A percentile compares a stretch with the other conserved stretches of the same genome.
Evolutionary conservation across 2,113 vertebrate species (phyloP).

Genomic region (Stomatorhinus ivindoensis): DNA sequence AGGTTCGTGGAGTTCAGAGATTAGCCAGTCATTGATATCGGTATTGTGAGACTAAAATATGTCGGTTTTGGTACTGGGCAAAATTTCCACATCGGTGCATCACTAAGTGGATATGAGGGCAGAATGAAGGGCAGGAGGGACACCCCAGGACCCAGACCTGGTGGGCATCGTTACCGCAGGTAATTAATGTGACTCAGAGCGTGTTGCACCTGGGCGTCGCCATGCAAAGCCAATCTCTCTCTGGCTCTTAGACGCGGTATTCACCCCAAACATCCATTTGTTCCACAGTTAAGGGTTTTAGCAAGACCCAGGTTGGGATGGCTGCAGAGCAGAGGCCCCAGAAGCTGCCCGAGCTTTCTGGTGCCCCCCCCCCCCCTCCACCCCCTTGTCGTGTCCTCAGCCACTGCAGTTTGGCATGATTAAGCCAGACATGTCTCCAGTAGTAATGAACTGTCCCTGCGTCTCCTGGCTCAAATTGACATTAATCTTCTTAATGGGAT

Average conservation of each 20-base stretch:
- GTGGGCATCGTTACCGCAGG: not conserved
- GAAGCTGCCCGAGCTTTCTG: not conserved
- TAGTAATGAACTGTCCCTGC: not conserved
- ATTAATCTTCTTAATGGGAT: conserved; percentile 24
- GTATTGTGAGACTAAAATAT: not conserved
- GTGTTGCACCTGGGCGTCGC: not conserved
- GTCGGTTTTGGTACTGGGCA: not conserved
- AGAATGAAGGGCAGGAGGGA: not conserved
- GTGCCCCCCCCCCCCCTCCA: not conserved
- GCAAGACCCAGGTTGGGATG: not conserved
- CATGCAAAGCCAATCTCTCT: not conserved
- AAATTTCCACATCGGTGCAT: not conserved
- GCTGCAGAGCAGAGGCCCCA: not conserved
- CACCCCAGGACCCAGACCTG: not conserved
- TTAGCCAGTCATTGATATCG: not conserved
- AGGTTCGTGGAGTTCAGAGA: not conserved
- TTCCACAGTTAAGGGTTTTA: not conserved
- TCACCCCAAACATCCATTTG: not conserved
- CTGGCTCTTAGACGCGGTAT: not conserved
- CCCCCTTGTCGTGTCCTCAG: not conserved
- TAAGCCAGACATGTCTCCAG: not conserved
- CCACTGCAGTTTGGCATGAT: not conserved
- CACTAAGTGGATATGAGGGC: not conserved
- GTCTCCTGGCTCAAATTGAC: conserved; percentile 16
- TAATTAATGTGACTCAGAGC: not conserved